Evolutionary conservation across 2,113 vertebrate genomes (phyloP).

Genomic region (Candoia aspera): DNA sequence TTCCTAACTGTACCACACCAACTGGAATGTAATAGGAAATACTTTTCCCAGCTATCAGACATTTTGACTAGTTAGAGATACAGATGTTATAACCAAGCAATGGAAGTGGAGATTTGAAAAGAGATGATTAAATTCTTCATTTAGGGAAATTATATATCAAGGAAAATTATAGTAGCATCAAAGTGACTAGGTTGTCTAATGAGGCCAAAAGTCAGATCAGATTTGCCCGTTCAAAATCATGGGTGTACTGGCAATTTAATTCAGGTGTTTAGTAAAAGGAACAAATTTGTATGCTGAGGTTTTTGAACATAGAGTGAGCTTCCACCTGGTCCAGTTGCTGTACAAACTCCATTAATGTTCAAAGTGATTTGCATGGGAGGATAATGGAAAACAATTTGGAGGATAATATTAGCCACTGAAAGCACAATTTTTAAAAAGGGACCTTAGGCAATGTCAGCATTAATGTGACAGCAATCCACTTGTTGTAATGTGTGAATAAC

Average conservation of each 20-base stretch:
- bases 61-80: neutral
- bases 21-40: constrained; percentile 45
- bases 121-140: constrained; percentile 27
- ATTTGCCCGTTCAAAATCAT: neutral
- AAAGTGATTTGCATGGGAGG: constrained; percentile 18
- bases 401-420: neutral
- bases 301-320: constrained; percentile 1
- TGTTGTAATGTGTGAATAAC: constrained; percentile 3
- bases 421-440: neutral
- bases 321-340: neutral
- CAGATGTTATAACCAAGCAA: neutral
- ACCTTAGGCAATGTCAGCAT: neutral
- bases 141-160: constrained; percentile 23
- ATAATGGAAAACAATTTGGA: constrained; percentile 2
- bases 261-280: constrained; percentile 1
- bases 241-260: neutral
- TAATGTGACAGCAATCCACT: accelerated
- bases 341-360: constrained; percentile 15
- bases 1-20: constrained; percentile 52
- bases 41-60: constrained; percentile 51
- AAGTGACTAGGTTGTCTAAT: constrained; percentile 10
- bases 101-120: neutral
- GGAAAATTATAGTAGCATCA: constrained; percentile 5
- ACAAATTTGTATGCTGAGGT: neutral
- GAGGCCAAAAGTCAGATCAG: neutral